Base-by-base conservation (phyloP, 2,888 invertebrate genomes). In the Bimastos eiseni region DNA sequence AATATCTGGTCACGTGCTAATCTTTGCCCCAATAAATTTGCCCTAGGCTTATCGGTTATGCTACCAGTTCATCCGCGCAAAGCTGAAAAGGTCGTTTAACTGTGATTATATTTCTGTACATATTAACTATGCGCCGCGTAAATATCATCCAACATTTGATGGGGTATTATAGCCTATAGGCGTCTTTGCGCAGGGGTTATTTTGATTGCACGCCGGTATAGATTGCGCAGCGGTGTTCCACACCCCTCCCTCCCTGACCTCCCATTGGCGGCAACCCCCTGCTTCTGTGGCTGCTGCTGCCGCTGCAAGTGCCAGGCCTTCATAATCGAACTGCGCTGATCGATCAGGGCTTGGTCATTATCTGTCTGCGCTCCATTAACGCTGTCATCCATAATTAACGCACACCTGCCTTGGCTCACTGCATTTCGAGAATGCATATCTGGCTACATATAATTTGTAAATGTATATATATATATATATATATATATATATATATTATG, bases 341-440 rank as follows among this genome's bases (percentile, higher is more conserved):
- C 70, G 70, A 70, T 70, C n/a, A 70, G 70, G 70, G 70, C 70
- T 70, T 21, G 36, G 86, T 36, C 86, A 86, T 86, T 86, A 86
- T 36, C 86, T 86, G 36, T 37, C 36, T 24, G 34, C 86, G 86
- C 36, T 86, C 37, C 86, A 37, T 86, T 86, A 86, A 37, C 24
- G 86, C 37, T 37, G 86, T 86, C 86, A 86, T 86, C 86, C 34
- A 86, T 86, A 86, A 86, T 86, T 34, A 86, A 86, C 86, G 86
- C 86, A 21, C 86, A 86, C 86, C 86, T 86, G 86, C 86, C 36
- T 15, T 5, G 70, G 70, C 70, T 70, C 70, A n/a, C 24, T 70
- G 49, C 24, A 19, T 19, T n/a, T n/a, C 30, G 70, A 70, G n/a
- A 11, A n/a, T 70, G n/a, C n/a, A 70, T 30, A 49, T 24, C 21